These are phyloP conservation scores for Neodontobutis hainanensis DNA, from an alignment of 2,113 vertebrate genomes.

Conservation along the genomic window DNA sequence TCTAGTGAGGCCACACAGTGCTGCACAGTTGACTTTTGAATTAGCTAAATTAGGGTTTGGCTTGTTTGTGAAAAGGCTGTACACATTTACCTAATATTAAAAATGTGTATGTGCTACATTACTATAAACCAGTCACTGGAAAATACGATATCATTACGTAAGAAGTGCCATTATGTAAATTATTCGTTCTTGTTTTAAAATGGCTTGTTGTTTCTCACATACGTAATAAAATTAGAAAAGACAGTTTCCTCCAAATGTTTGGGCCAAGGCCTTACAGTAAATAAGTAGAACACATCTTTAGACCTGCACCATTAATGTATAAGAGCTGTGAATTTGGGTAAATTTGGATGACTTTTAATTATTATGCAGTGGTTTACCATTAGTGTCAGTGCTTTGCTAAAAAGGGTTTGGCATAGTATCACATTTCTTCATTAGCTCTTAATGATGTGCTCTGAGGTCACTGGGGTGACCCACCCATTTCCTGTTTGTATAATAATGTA, in stretches of 20 bases:
- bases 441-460: constrained; percentile 40
- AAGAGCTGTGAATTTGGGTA: background rate
- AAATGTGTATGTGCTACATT: background rate
- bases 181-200: background rate
- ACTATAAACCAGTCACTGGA: background rate
- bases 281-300: no score
- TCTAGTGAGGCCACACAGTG: constrained; percentile 1
- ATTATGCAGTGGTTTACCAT: background rate
- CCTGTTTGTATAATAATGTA: constrained; percentile 37
- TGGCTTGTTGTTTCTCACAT: background rate
- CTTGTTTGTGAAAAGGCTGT: background rate
- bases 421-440: constrained; percentile 51
- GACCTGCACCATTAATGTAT: background rate
- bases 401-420: constrained; percentile 17
- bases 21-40: background rate
- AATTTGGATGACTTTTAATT: constrained; percentile 3
- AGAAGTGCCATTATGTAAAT: background rate
- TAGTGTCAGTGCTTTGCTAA: constrained; percentile 12
- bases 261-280: no score
- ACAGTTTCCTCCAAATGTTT: background rate
- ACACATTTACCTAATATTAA: no score
- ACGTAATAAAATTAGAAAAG: background rate
- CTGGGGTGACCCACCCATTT: constrained; percentile 7
- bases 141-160: background rate
- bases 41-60: background rate